A percentile compares a stretch with the other conserved stretches of the same genome.
phyloP scores from a whole-genome alignment of 2,888 invertebrate genomes.

The Amphipoea oculea region DNA sequence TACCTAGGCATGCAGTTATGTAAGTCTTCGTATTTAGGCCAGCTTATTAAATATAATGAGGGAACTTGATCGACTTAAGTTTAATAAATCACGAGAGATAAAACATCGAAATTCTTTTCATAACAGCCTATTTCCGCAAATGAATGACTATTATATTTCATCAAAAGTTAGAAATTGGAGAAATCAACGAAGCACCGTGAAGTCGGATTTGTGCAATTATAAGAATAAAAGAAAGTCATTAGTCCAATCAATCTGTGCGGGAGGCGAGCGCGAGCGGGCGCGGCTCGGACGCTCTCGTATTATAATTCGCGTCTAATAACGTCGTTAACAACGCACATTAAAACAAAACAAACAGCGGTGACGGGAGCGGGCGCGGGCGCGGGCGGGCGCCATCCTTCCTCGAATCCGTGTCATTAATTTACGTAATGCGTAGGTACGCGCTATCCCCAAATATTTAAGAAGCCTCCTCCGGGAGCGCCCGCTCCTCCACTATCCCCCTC shows the following conservation, averaged over 20 bases:
- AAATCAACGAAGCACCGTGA: constrained; percentile 77
- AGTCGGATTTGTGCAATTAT: constrained; percentile 87
- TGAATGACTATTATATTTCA: constrained; percentile 80
- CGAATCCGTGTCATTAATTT: constrained; percentile 91
- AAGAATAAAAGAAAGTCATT: constrained; percentile 87
- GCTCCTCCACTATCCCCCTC: constrained; percentile 87
- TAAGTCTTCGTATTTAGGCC: constrained; percentile 5
- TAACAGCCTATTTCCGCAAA: constrained; percentile 74
- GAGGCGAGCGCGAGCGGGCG: constrained; percentile 59
- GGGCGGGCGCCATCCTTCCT: constrained; percentile 90
- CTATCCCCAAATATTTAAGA: constrained; percentile 91
- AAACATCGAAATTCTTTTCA: constrained; percentile 65
- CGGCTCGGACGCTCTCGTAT: constrained; percentile 72
- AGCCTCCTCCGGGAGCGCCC: constrained; percentile 90
- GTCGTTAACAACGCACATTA: constrained; percentile 90
- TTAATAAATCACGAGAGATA: constrained; percentile 67
- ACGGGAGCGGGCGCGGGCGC: constrained; percentile 68
- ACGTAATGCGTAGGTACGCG: constrained; percentile 91
- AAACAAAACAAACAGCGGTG: constrained; percentile 89
- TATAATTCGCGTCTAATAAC: constrained; percentile 89
- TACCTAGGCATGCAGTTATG: constrained; percentile 14
- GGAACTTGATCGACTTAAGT: constrained; percentile 66
- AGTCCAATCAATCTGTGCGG: constrained; percentile 84
- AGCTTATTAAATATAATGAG: constrained; percentile 59
- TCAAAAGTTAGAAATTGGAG: constrained; percentile 75